Evolutionary conservation across 2,888 invertebrate species (phyloP).

Genomic region (Pyrochroa serraticornis): DNA sequence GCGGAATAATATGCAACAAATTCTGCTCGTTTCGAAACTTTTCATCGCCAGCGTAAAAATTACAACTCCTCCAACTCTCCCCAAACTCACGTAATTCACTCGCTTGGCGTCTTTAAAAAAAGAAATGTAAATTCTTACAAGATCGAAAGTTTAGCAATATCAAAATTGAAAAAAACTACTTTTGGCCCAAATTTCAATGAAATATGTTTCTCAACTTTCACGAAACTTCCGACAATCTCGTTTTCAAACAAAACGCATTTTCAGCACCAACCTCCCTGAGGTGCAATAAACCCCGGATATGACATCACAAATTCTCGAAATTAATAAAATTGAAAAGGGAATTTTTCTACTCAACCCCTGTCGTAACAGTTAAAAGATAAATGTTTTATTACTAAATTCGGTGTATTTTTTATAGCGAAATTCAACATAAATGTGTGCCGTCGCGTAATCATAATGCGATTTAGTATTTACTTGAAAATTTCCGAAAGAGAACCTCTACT

Average conservation of each 20-base stretch:
- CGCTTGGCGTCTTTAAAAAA: background rate
- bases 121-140: constrained; percentile 2
- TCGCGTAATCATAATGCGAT: constrained; percentile 1
- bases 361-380: too few species aligned
- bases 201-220: constrained; percentile 18
- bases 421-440: background rate
- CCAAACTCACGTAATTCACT: background rate
- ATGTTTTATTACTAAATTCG: too few species aligned
- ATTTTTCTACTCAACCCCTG: background rate
- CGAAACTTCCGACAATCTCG: constrained; percentile 12
- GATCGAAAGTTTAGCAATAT: constrained; percentile 12
- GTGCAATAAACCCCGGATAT: constrained; percentile 6
- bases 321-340: too few species aligned
- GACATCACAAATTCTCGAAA: constrained; percentile 17
- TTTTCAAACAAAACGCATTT: constrained; percentile 2
- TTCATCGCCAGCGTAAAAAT: too few species aligned
- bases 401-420: too few species aligned
- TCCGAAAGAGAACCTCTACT: too few species aligned
- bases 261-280: constrained; percentile 5
- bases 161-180: constrained; percentile 12
- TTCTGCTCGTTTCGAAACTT: too few species aligned
- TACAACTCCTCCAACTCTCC: too few species aligned
- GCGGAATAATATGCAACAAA: too few species aligned
- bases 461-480: background rate
- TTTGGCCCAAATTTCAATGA: constrained; percentile 6